Evolutionary conservation across 2,888 invertebrate species (phyloP).

Genomic region (Ceratothoa steindachneri): DNA sequence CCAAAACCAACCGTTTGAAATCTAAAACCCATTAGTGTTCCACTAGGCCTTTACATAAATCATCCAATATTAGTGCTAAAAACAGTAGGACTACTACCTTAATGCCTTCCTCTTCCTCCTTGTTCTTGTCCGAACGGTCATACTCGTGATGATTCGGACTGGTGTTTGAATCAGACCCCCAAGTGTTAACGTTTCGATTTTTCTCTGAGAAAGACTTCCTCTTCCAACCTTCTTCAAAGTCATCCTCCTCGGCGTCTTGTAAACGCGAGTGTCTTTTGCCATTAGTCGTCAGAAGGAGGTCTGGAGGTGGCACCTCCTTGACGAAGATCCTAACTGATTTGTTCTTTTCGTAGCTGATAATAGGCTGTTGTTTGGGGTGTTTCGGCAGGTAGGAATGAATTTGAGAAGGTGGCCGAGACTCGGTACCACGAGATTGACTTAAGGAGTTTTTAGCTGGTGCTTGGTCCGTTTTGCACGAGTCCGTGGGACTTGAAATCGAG

Average conservation of each 20-base stretch:
- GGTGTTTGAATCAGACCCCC: neutral
- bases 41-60: no score
- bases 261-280: neutral
- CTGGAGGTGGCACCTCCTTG: neutral
- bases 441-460: no score
- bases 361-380: neutral
- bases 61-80: no score
- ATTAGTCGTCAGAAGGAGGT: neutral
- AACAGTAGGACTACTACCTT: neutral
- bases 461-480: neutral
- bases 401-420: no score
- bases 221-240: neutral
- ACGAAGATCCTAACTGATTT: neutral
- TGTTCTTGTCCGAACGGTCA: neutral
- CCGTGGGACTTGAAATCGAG: neutral
- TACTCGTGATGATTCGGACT: neutral
- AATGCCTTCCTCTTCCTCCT: neutral
- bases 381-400: neutral
- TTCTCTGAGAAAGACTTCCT: neutral
- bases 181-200: neutral
- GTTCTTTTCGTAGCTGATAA: constrained; percentile 1
- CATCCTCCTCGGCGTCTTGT: neutral
- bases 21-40: no score
- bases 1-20: no score
- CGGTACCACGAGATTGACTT: no score